Evolutionary conservation across 2,888 invertebrate species (phyloP).

Genomic region (Alsophila aescularia): DNA sequence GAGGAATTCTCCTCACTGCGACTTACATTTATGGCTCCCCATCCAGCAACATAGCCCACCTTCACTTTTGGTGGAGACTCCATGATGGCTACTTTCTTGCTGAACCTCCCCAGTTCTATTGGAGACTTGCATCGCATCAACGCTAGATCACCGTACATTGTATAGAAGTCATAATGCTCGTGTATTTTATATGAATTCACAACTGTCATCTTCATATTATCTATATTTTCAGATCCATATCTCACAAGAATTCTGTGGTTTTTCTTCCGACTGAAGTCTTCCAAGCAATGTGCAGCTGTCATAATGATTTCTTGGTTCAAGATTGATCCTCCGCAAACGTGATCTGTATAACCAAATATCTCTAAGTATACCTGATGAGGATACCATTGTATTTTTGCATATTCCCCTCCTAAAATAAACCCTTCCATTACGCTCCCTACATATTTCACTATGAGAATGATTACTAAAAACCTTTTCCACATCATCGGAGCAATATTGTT

Average conservation of each 20-base stretch:
- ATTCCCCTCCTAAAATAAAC: conserved; percentile 5
- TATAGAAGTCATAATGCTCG: not conserved
- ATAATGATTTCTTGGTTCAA: conserved; percentile 37
- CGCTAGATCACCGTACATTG: conserved; percentile 6
- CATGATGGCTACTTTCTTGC: conserved; percentile 24
- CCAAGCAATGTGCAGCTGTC: conserved; percentile 44
- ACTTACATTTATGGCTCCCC: conserved; percentile 45
- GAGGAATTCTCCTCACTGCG: no score
- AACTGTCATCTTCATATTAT: not conserved
- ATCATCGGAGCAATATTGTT: not conserved
- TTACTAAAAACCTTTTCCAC: not conserved
- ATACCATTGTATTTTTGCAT: not conserved
- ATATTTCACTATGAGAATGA: not conserved
- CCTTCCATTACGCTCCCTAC: not conserved
- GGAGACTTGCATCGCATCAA: not conserved
- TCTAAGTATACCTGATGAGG: conserved; percentile 15
- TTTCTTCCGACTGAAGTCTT: not conserved
- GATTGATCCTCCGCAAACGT: conserved; percentile 43
- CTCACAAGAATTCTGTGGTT: not conserved
- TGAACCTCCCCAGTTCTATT: not conserved
- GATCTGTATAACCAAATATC: conserved; percentile 5
- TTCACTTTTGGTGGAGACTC: conserved; percentile 6
- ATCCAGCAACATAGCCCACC: conserved; percentile 39
- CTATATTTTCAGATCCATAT: conserved; percentile 5
- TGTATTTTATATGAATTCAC: conserved; percentile 6